Conservation (phyloP, 2,797 vertebrate species). For the Crenuchus spilurus region DNA sequence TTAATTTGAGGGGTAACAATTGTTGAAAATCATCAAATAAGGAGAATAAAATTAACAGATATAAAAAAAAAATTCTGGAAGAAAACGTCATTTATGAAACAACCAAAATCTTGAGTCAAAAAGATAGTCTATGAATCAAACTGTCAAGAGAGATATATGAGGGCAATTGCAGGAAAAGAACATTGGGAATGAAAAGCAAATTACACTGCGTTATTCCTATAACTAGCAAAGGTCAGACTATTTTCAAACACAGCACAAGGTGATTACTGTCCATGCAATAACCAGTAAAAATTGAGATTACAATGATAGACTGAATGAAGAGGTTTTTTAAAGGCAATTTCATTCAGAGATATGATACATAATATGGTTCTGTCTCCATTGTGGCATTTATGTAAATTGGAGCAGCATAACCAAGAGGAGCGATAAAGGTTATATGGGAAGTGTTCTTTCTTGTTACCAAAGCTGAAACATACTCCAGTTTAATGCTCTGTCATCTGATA, state of each 20-base stretch:
- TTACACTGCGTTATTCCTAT: not conserved
- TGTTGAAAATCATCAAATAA: not conserved
- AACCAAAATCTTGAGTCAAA: not conserved
- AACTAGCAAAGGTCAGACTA: not conserved
- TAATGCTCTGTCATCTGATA: not conserved
- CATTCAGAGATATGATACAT: not conserved
- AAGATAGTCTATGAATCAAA: not conserved
- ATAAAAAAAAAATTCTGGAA: not conserved
- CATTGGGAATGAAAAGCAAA: not conserved
- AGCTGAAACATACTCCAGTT: not conserved
- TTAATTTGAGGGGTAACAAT: not conserved
- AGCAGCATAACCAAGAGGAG: not conserved
- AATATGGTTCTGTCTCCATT: not conserved
- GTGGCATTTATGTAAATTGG: not conserved
- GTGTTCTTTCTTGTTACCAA: not conserved
- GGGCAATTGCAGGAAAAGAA: not conserved
- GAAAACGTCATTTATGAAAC: not conserved
- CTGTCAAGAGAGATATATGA: not conserved
- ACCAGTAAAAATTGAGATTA: too few species aligned
- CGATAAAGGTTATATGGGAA: not conserved
- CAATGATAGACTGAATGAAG: not conserved
- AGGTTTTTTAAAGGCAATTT: not conserved
- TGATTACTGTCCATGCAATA: not conserved
- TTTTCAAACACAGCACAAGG: not conserved
- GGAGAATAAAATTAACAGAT: not conserved